These are phyloP conservation scores for Thomomys bottae DNA, from an alignment of 2,113 vertebrate genomes.

Conservation along the genomic window DNA sequence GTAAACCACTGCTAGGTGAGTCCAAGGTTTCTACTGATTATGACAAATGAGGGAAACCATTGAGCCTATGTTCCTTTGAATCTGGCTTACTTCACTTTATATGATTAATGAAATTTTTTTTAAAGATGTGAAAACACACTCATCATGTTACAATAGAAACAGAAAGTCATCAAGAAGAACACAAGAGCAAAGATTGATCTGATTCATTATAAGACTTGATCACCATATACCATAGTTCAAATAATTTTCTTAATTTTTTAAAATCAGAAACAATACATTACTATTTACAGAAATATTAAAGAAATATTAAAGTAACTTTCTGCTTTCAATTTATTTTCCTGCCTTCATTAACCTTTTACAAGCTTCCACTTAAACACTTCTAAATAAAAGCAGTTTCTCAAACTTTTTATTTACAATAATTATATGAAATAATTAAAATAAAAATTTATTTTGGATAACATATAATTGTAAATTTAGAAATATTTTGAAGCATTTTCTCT, in stretches of 20 bases:
- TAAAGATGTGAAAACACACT: neutral
- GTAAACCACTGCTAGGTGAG: no score
- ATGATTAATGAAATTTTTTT: no score
- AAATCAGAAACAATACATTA: neutral
- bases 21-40: no score
- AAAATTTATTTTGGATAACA: neutral
- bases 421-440: constrained; percentile 1
- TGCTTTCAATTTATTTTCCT: neutral
- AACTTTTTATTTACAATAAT: neutral
- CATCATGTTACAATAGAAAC: neutral
- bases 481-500: neutral
- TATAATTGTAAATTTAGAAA: constrained; percentile 7
- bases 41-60: no score
- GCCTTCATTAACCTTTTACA: constrained; percentile 1
- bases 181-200: no score
- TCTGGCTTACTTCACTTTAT: no score
- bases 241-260: neutral
- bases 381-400: neutral
- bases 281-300: neutral
- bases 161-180: neutral
- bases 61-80: no score
- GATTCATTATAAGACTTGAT: neutral
- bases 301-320: neutral
- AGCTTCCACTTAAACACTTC: neutral
- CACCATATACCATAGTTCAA: neutral